Percentiles rank a stretch among this genome's conserved stretches.
Evolutionary conservation across 2,113 vertebrate species (phyloP).

Genomic region (Cephalopholis sonnerati): DNA sequence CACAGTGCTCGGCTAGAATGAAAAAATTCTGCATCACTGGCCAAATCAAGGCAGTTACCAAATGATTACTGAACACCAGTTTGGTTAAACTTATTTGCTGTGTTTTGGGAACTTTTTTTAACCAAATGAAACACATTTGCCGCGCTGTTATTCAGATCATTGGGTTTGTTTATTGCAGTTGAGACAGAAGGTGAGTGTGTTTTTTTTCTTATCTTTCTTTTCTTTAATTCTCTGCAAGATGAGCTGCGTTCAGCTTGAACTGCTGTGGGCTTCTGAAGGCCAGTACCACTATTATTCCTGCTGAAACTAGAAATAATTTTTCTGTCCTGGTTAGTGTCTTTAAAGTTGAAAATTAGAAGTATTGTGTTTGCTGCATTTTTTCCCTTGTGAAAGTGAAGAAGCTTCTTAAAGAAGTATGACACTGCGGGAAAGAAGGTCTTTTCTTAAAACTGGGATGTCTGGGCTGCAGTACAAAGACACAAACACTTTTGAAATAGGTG

Average conservation of each 20-base stretch:
- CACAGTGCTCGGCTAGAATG: neutral
- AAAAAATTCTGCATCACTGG: neutral
- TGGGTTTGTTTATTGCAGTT: conserved; percentile 19
- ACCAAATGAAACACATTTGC: neutral
- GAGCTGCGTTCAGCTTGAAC: conserved; percentile 3
- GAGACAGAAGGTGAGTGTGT: neutral
- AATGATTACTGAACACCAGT: conserved; percentile 3
- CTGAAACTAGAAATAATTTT: neutral
- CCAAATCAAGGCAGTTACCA: neutral
- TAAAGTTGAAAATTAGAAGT: neutral
- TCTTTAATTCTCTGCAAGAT: neutral
- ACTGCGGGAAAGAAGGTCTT: too few species aligned
- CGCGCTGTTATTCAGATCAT: conserved; percentile 22
- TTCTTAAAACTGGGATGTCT: too few species aligned
- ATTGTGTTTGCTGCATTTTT: neutral
- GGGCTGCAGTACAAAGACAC: too few species aligned
- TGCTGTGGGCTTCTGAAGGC: neutral
- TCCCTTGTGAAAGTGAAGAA: neutral
- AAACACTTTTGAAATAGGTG: too few species aligned
- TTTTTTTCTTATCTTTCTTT: neutral
- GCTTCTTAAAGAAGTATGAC: neutral
- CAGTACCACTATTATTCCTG: neutral
- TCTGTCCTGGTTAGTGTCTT: neutral
- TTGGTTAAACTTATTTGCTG: conserved; percentile 18
- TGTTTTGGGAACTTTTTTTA: neutral